A percentile compares a stretch with the other conserved stretches of the same genome.
phyloP scores from a whole-genome alignment of 1,140 invertebrate species.

The Hyposmocoma kahamanoa region DNA sequence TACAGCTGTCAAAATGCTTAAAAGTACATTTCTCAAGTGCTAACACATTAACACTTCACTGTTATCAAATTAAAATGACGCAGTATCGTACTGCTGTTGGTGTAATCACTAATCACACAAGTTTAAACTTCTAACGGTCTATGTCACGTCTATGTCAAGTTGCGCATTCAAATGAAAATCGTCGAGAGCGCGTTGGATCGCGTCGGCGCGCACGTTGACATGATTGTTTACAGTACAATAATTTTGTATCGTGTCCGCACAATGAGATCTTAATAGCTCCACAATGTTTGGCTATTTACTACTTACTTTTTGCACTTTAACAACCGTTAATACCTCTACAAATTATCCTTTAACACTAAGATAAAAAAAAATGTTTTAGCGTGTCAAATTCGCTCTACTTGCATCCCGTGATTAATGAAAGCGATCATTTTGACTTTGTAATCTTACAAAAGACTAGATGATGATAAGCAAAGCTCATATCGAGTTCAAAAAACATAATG shows the following conservation, averaged over 20 bases:
- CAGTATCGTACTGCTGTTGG: slow-evolving; percentile 12
- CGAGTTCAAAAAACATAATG: slow-evolving; percentile 22
- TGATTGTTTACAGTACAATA: slow-evolving; percentile 37
- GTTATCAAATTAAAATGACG: neutral
- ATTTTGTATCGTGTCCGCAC: slow-evolving; percentile 11
- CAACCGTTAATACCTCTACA: neutral
- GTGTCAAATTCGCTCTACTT: no score
- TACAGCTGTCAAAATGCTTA: neutral
- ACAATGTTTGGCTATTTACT: no score
- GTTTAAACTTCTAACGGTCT: slow-evolving; percentile 49
- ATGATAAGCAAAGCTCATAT: slow-evolving; percentile 3
- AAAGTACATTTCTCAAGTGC: neutral
- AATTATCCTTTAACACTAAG: no score
- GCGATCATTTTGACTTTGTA: slow-evolving; percentile 4
- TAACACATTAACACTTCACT: neutral
- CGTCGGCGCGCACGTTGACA: slow-evolving; percentile 27
- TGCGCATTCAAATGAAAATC: slow-evolving; percentile 41
- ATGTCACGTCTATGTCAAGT: slow-evolving; percentile 25
- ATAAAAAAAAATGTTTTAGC: no score
- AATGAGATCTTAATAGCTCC: slow-evolving; percentile 15
- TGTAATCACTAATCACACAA: slow-evolving; percentile 31
- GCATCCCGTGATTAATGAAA: no score
- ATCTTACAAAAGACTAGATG: slow-evolving; percentile 15
- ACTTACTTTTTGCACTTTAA: neutral
- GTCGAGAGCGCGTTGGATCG: slow-evolving; percentile 25